Percentiles rank a stretch among this genome's conserved stretches.
These are phyloP conservation scores for Ephydatia muelleri DNA, from an alignment of 37 sponge, comb jelly and placozoan genomes.

Conservation along the genomic window DNA sequence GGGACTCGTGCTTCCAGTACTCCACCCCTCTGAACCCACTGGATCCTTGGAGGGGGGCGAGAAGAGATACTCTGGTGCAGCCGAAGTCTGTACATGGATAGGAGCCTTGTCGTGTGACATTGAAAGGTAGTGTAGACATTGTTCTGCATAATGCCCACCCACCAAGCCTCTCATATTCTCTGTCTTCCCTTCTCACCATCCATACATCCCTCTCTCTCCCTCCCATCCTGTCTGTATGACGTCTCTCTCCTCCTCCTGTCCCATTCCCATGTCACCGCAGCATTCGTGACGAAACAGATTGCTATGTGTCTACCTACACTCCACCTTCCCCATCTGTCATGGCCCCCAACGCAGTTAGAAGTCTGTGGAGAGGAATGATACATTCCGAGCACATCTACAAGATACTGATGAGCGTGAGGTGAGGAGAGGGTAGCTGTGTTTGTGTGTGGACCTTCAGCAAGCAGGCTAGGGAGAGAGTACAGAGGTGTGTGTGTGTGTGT, in stretches of 20 bases:
- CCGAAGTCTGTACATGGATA: slow-evolving; percentile 65
- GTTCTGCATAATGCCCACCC: neutral
- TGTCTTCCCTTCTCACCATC: neutral
- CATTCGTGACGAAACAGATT: neutral
- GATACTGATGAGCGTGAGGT: slow-evolving; percentile 36
- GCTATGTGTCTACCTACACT: slow-evolving; percentile 51
- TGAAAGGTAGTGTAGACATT: neutral
- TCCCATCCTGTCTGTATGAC: no score
- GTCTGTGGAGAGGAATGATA: slow-evolving; percentile 67
- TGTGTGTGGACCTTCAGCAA: no score
- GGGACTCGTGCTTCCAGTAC: slow-evolving; percentile 18
- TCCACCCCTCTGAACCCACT: slow-evolving; percentile 7
- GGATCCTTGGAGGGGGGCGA: slow-evolving; percentile 21
- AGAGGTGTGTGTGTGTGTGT: neutral
- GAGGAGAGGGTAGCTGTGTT: neutral
- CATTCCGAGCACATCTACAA: slow-evolving; percentile 21
- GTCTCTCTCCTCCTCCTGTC: neutral
- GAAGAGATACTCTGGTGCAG: slow-evolving; percentile 26
- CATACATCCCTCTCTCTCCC: neutral
- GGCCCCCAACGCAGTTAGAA: slow-evolving; percentile 22
- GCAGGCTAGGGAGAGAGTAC: neutral
- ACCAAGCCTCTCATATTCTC: neutral
- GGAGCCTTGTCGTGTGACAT: slow-evolving; percentile 53
- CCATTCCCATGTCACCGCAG: neutral
- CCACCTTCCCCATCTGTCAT: slow-evolving; percentile 34